Conservation (phyloP, 2,113 vertebrate species). For the Pongo pygmaeus region DNA sequence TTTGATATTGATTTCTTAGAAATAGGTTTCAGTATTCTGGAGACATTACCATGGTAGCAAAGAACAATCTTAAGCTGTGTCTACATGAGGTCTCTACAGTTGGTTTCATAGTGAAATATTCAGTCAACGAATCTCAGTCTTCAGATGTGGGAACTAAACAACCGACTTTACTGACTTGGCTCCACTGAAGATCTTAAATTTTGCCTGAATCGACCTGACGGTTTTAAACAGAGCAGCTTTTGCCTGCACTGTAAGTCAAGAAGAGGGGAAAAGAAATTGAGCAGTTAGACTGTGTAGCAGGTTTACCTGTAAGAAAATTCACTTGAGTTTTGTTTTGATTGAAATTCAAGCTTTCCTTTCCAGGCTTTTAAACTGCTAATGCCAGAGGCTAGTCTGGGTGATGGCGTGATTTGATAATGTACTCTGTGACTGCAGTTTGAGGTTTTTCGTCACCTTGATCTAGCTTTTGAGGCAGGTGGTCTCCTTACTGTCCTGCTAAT, state of each 20-base stretch:
- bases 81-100: neutral
- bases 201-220: neutral
- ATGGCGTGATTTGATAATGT: neutral
- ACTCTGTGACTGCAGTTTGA: neutral
- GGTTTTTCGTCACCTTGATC: neutral
- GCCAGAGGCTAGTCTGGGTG: neutral
- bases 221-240: neutral
- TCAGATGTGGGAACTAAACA: neutral
- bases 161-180: neutral
- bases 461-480: neutral
- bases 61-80: neutral
- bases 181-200: neutral
- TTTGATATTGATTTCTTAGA: conserved; percentile 29
- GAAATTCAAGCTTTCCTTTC: neutral
- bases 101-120: neutral
- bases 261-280: neutral
- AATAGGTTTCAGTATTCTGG: neutral
- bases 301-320: neutral
- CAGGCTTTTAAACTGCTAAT: neutral
- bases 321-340: neutral
- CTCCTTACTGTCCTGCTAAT: neutral
- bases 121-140: neutral
- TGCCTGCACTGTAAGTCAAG: neutral
- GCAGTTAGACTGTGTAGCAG: neutral
- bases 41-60: neutral